Percentiles rank a stretch among this genome's conserved stretches.
Evolutionary conservation across 2,797 vertebrate genomes (phyloP).

Genomic region (Takifugu ocellatus): DNA sequence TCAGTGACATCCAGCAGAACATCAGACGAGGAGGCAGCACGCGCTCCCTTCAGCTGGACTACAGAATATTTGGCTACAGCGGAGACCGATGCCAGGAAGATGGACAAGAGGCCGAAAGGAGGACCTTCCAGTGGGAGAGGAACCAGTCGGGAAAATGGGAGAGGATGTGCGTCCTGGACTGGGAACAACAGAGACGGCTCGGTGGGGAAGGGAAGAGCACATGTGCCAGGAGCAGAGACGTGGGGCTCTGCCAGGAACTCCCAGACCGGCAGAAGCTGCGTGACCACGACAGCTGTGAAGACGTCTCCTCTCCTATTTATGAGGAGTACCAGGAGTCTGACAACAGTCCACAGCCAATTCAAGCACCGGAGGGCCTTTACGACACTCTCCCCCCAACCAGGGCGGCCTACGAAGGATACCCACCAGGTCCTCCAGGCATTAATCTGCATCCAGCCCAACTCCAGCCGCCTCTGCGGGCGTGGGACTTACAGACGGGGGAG

Average conservation of each 20-base stretch:
- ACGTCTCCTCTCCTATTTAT: slow-evolving; percentile 62
- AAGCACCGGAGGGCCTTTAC: slow-evolving; percentile 73
- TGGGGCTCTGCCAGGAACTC: slow-evolving; percentile 21
- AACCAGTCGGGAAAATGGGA: slow-evolving; percentile 68
- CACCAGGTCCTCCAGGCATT: slow-evolving; percentile 54
- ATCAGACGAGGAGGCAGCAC: slow-evolving; percentile 67
- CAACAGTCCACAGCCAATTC: slow-evolving; percentile 20
- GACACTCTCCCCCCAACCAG: slow-evolving; percentile 81
- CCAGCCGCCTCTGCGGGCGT: slow-evolving; percentile 65
- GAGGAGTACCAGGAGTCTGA: slow-evolving; percentile 61
- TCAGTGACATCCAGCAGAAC: slow-evolving; percentile 51
- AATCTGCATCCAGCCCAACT: slow-evolving; percentile 70
- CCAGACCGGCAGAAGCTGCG: slow-evolving; percentile 23
- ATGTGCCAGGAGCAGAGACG: slow-evolving; percentile 27
- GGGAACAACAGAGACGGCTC: slow-evolving; percentile 36
- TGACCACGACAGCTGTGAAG: slow-evolving; percentile 35
- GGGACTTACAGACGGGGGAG: slow-evolving; percentile 58
- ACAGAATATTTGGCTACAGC: slow-evolving; percentile 31
- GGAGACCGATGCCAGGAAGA: slow-evolving; percentile 25
- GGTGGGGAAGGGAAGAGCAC: slow-evolving; percentile 20
- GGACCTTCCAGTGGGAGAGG: slow-evolving; percentile 69
- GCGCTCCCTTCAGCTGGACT: slow-evolving; percentile 69
- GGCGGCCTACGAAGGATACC: slow-evolving; percentile 71
- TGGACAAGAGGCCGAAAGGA: slow-evolving; percentile 28
- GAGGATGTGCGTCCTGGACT: slow-evolving; percentile 32